Base-by-base conservation (phyloP, 2,888 invertebrate species). In the Saturnia pavonia region DNA sequence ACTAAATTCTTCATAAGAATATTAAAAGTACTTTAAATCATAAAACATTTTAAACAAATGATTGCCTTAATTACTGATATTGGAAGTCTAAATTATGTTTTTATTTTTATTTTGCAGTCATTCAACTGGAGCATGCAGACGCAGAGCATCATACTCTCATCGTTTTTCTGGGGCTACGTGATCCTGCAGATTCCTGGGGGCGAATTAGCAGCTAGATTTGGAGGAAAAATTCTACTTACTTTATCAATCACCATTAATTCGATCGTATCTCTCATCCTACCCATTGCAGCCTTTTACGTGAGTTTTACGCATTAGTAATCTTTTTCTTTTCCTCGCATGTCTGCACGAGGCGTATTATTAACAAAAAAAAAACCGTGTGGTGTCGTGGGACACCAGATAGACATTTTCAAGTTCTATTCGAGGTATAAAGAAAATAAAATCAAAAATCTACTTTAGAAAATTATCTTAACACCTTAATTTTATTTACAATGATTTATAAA, bases 171-270 rank as follows among this genome's bases (percentile, higher is more conserved):
- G 92, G 94, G 94, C 0, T 97, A 97, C 82, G 92, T 96, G 0
- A 78, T 96, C 8, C 95, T 96, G 45, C 96, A 97, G 84, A 84
- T 95, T 11, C 95, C 95, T 0, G 94, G 95, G 0, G 96, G 96
- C 0, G 92, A 95, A 74, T 81, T 97, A 74, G 96, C 96, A 0
- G 95, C 95, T 72, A 92, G 90, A 66, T 95, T 95, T 81, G 97
- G 97, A 4, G 96, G 96, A 8, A 96, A 95, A 77, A 85, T 94
- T 22, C 88, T 97, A 8, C 79, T 95, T 34, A 85, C 92, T 0
- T 73, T 78, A 14, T 73, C 79, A 27, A 73, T 85, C 1, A 75
- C 72, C 0, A 71, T 82, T 1, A 80, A 87, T 12, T 94, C 95
- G 0, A 82, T 95, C 68, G 69, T 79, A 0, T 77, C 79, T 0